These are phyloP conservation scores for Kryptopterus vitreolus DNA, from an alignment of 2,797 vertebrate species.

Conservation along the genomic window DNA sequence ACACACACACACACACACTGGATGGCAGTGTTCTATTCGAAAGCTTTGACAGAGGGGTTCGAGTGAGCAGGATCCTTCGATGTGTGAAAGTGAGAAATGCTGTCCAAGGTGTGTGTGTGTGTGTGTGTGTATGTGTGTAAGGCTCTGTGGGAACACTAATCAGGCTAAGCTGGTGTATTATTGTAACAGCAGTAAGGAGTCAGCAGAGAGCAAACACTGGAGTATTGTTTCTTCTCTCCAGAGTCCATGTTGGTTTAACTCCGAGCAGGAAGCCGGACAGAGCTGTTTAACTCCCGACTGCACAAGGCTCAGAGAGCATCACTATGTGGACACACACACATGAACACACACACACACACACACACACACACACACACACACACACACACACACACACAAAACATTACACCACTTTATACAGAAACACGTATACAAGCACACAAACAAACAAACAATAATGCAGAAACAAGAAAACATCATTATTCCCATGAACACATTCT, in stretches of 20 bases:
- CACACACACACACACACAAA: conserved; percentile 35
- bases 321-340: conserved; percentile 52
- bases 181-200: conserved; percentile 48
- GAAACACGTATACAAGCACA: not conserved
- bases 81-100: conserved; percentile 33
- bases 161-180: conserved; percentile 49
- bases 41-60: conserved; percentile 35
- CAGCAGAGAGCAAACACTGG: conserved; percentile 57
- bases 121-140: conserved; percentile 37
- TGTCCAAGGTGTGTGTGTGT: conserved; percentile 15
- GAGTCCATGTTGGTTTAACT: conserved; percentile 67
- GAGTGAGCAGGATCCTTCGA: conserved; percentile 37
- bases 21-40: not conserved
- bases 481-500: too few species aligned
- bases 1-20: not conserved
- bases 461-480: too few species aligned
- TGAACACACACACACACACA: conserved; percentile 7
- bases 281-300: conserved; percentile 59
- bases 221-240: conserved; percentile 59
- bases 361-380: conserved; percentile 8
- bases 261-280: conserved; percentile 64
- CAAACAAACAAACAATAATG: too few species aligned
- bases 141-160: conserved; percentile 56
- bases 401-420: not conserved
- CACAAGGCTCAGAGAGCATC: conserved; percentile 52